phyloP scores from a whole-genome alignment of 53 echinoderm and acorn worm genomes.

The Henricia sp. region DNA sequence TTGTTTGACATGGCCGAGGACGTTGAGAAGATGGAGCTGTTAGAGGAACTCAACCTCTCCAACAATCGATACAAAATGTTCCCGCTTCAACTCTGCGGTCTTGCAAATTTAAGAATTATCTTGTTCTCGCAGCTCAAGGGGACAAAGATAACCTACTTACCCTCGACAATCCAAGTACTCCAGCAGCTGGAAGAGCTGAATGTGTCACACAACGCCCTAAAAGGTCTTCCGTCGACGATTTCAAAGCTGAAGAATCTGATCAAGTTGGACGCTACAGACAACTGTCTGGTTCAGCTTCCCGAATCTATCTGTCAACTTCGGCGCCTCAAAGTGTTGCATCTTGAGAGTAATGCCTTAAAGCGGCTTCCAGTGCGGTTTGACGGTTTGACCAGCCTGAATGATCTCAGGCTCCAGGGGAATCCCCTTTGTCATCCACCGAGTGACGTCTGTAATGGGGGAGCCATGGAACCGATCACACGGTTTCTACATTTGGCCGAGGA shows the following conservation, averaged over 20 bases:
- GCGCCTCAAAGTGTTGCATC: slow-evolving; percentile 67
- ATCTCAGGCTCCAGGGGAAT: slow-evolving; percentile 79
- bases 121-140: slow-evolving; percentile 78
- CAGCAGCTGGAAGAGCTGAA: slow-evolving; percentile 75
- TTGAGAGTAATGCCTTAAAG: slow-evolving; percentile 74
- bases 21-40: slow-evolving; percentile 65
- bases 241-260: slow-evolving; percentile 62
- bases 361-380: slow-evolving; percentile 78
- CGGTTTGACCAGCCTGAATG: slow-evolving; percentile 63
- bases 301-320: slow-evolving; percentile 71
- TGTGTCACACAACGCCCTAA: slow-evolving; percentile 77
- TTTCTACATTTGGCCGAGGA: slow-evolving; percentile 83
- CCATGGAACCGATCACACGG: slow-evolving; percentile 89
- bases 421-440: slow-evolving; percentile 84
- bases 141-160: slow-evolving; percentile 65
- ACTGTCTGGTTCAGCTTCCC: slow-evolving; percentile 74
- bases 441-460: slow-evolving; percentile 94
- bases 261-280: slow-evolving; percentile 67
- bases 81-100: slow-evolving; percentile 76
- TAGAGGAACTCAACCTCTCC: slow-evolving; percentile 76
- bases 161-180: slow-evolving; percentile 71
- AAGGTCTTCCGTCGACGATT: slow-evolving; percentile 70
- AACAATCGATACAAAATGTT: slow-evolving; percentile 79
- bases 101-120: slow-evolving; percentile 70
- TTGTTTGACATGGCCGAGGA: slow-evolving; percentile 80